Evolutionary conservation across 2,113 vertebrate species (phyloP).

Genomic region (Pholis gunnellus): DNA sequence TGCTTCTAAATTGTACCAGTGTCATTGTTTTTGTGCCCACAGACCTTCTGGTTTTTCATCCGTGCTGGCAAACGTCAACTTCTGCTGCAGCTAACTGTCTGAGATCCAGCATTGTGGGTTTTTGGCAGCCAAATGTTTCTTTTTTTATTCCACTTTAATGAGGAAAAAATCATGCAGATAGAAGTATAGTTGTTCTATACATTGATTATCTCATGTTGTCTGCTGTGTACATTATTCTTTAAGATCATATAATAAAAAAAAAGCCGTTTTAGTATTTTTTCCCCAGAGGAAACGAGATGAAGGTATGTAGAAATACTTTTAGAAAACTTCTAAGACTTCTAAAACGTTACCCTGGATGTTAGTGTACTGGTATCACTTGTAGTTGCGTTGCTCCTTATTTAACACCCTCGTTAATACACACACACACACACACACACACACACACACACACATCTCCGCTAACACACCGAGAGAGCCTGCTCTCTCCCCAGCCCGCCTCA

Average conservation of each 20-base stretch:
- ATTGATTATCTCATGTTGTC: too few relatives aligned
- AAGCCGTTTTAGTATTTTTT: too few relatives aligned
- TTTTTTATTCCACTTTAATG: neutral
- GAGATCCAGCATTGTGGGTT: too few relatives aligned
- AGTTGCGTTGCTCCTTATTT: neutral
- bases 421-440: neutral
- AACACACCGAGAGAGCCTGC: neutral
- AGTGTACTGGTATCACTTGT: neutral
- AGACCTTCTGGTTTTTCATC: too few relatives aligned
- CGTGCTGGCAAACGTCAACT: too few relatives aligned
- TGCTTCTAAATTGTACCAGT: too few relatives aligned
- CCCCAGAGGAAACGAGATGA: too few relatives aligned
- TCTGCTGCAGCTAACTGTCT: too few relatives aligned
- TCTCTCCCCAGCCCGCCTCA: slow-evolving; percentile 50
- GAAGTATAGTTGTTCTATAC: neutral
- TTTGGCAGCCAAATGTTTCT: too few relatives aligned
- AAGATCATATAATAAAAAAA: too few relatives aligned
- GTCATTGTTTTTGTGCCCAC: too few relatives aligned
- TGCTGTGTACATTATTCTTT: too few relatives aligned
- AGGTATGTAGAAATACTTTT: neutral
- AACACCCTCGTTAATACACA: neutral
- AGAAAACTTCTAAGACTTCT: neutral
- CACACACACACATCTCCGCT: neutral
- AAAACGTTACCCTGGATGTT: neutral
- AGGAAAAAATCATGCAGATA: neutral